phyloP scores from a whole-genome alignment of 1,140 invertebrate genomes.

The Camponotus pennsylvanicus region DNA sequence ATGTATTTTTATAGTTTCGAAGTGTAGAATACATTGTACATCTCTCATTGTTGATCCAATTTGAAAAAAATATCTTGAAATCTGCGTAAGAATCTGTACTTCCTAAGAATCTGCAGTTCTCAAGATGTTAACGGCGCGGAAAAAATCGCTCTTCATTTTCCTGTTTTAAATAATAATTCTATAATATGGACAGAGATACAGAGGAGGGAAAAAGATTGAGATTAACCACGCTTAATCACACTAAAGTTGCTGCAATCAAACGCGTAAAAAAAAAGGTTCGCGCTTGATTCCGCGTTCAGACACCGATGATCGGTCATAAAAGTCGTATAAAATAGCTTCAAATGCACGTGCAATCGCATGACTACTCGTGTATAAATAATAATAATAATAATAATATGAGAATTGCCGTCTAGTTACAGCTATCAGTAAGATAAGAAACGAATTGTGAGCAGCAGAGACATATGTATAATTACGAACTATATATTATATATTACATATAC shows the following conservation, averaged over 20 bases:
- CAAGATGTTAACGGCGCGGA: slow-evolving; percentile 2
- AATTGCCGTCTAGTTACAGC: slow-evolving; percentile 72
- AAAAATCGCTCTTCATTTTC: slow-evolving; percentile 12
- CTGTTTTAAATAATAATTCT: slow-evolving; percentile 39
- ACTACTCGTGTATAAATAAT: slow-evolving; percentile 76
- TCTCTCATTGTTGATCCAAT: not conserved
- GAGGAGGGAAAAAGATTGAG: slow-evolving; percentile 38
- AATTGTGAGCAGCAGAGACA: slow-evolving; percentile 73
- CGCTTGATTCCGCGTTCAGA: slow-evolving; percentile 73
- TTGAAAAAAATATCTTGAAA: not conserved
- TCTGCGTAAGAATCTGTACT: not conserved
- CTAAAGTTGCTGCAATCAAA: slow-evolving; percentile 59
- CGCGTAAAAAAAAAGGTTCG: slow-evolving; percentile 57
- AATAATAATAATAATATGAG: slow-evolving; percentile 63
- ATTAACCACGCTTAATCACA: slow-evolving; percentile 63
- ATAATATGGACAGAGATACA: not conserved
- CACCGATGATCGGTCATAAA: slow-evolving; percentile 79
- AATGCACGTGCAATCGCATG: slow-evolving; percentile 81
- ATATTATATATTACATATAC: slow-evolving; percentile 56
- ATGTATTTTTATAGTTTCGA: slow-evolving; percentile 5
- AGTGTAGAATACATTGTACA: slow-evolving; percentile 47
- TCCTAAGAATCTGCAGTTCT: slow-evolving; percentile 24
- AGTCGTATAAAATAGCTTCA: slow-evolving; percentile 84
- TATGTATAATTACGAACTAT: slow-evolving; percentile 53
- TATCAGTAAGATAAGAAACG: slow-evolving; percentile 76